Evolutionary conservation across 2,888 invertebrate genomes (phyloP).

Genomic region (Ypsolopha scabrella): DNA sequence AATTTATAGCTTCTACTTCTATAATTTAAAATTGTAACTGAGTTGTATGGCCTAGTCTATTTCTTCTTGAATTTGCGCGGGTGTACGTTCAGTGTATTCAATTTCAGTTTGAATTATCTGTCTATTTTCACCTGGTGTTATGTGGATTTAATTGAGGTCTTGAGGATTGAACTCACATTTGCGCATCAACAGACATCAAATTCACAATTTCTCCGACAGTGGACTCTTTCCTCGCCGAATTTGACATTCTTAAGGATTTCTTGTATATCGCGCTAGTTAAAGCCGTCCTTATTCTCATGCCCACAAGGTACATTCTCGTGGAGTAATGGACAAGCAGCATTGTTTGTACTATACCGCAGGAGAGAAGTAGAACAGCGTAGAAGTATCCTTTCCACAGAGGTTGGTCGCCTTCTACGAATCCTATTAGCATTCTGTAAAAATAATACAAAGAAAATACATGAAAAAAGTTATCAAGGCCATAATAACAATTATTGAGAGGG

Average conservation of each 20-base stretch:
- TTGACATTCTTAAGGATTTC: slow-evolving; percentile 86
- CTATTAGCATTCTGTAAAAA: slow-evolving; percentile 74
- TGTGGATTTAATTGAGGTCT: no score
- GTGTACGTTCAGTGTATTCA: no score
- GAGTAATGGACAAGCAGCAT: slow-evolving; percentile 91
- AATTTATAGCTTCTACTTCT: no score
- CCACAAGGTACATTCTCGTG: slow-evolving; percentile 90
- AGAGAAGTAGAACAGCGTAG: slow-evolving; percentile 81
- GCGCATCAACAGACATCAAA: slow-evolving; percentile 92
- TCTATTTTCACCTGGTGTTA: no score
- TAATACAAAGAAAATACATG: slow-evolving; percentile 18
- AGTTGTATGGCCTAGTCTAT: no score
- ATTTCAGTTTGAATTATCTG: no score
- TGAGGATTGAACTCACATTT: slow-evolving; percentile 56
- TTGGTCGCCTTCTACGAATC: slow-evolving; percentile 73
- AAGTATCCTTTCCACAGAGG: slow-evolving; percentile 89
- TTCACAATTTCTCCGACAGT: slow-evolving; percentile 94
- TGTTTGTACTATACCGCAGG: slow-evolving; percentile 84
- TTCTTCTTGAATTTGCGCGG: no score
- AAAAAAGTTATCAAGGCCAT: background rate
- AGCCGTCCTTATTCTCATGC: slow-evolving; percentile 90
- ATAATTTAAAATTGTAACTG: no score
- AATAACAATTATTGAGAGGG: background rate
- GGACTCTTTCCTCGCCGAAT: slow-evolving; percentile 82
- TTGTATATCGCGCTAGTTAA: slow-evolving; percentile 90